Percentiles rank a stretch among this genome's conserved stretches.
phyloP scores from a whole-genome alignment of 2,113 vertebrate species.

The Mormyrus iriodes region DNA sequence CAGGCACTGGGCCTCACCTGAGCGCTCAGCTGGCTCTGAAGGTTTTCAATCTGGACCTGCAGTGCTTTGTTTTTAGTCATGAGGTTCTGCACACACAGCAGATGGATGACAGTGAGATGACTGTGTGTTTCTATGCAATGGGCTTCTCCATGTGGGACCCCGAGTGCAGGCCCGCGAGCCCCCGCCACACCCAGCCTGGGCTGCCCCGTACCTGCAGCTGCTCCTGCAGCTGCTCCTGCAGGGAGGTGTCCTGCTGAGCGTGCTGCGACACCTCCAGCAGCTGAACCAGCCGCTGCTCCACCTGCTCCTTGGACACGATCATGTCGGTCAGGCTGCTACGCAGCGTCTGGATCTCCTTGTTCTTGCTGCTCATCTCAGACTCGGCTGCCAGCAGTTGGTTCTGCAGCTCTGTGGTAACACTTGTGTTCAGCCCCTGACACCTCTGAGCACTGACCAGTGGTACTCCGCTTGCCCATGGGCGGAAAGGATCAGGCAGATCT shows the following conservation, averaged over 20 bases:
- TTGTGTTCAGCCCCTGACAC: not conserved
- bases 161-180: too few relatives aligned
- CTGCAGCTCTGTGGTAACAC: slow-evolving; percentile 72
- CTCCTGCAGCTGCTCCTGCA: slow-evolving; percentile 72
- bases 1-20: slow-evolving; percentile 65
- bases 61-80: slow-evolving; percentile 84
- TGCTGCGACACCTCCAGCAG: slow-evolving; percentile 83
- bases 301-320: slow-evolving; percentile 82
- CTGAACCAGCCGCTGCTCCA: slow-evolving; percentile 85
- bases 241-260: slow-evolving; percentile 71
- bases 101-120: not conserved
- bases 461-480: not conserved
- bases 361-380: slow-evolving; percentile 65
- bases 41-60: slow-evolving; percentile 78
- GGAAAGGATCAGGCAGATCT: not conserved
- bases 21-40: slow-evolving; percentile 80
- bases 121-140: not conserved
- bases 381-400: slow-evolving; percentile 79
- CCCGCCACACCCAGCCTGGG: not conserved
- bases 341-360: slow-evolving; percentile 84
- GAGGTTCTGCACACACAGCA: slow-evolving; percentile 70
- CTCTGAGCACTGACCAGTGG: not conserved
- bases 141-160: not conserved
- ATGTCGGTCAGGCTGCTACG: slow-evolving; percentile 86
- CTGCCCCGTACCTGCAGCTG: slow-evolving; percentile 58